phyloP scores from a whole-genome alignment of 2,888 invertebrate genomes.

The Noctua fimbriata region DNA sequence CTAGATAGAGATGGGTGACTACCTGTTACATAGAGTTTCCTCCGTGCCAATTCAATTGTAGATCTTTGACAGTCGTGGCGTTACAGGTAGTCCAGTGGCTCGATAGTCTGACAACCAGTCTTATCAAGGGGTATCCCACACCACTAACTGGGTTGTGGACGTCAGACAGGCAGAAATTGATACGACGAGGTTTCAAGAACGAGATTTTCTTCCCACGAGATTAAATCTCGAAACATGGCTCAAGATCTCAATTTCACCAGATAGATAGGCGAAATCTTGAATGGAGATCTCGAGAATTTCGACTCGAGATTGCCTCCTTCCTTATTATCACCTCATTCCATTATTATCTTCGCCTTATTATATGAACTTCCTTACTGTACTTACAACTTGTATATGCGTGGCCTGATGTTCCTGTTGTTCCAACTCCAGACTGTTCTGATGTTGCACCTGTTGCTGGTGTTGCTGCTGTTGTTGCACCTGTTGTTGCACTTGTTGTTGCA shows the following conservation, averaged over 20 bases:
- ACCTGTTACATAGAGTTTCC: too few relatives aligned
- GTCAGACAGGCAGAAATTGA: not conserved
- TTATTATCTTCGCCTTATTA: not conserved
- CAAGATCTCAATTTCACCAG: not conserved
- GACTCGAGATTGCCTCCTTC: not conserved
- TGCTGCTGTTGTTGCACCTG: conserved; percentile 75
- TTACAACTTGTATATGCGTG: conserved; percentile 88
- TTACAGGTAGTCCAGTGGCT: too few relatives aligned
- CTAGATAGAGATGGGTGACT: not conserved
- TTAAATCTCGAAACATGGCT: not conserved
- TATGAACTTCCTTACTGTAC: conserved; percentile 47
- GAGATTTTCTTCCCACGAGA: not conserved
- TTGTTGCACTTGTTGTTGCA: conserved; percentile 80
- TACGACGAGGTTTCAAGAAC: not conserved
- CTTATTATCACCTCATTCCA: not conserved
- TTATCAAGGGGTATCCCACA: too few relatives aligned
- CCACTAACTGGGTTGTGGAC: too few relatives aligned
- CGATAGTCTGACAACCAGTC: too few relatives aligned
- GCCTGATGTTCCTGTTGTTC: conserved; percentile 88
- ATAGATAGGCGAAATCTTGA: not conserved
- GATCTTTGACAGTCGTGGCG: too few relatives aligned
- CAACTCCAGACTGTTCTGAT: conserved; percentile 82
- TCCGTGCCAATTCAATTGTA: too few relatives aligned
- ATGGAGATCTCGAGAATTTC: not conserved
- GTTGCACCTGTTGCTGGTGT: conserved; percentile 77